Conservation (phyloP, 2,888 invertebrate species). For the Leptinotarsa haldemani region DNA sequence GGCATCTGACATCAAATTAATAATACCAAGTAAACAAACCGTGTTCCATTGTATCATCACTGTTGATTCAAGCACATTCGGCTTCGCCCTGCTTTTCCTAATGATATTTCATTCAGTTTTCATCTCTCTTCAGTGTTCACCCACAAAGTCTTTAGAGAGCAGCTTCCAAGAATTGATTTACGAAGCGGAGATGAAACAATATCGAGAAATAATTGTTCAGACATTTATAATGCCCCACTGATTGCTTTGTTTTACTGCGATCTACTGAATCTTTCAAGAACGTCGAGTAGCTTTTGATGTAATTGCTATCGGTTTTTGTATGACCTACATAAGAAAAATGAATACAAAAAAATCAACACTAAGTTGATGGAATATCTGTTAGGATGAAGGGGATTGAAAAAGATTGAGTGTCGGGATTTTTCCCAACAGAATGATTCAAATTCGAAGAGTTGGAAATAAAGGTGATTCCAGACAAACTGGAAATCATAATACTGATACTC, state of each 20-base stretch:
- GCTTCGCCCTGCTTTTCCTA: not conserved
- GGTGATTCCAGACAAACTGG: no score
- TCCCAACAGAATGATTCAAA: no score
- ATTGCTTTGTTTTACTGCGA: conserved; percentile 6
- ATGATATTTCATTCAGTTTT: conserved; percentile 9
- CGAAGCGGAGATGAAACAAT: conserved; percentile 10
- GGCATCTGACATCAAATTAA: conserved; percentile 16
- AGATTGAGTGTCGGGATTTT: no score
- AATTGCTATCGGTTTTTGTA: not conserved
- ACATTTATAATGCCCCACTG: not conserved
- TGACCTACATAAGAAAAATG: not conserved
- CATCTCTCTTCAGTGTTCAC: not conserved
- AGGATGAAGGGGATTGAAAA: no score
- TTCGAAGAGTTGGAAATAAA: no score
- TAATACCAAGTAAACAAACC: conserved; percentile 7
- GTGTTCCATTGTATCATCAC: not conserved
- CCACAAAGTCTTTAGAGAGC: conserved; percentile 1
- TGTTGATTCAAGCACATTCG: conserved; percentile 4
- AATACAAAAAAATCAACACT: not conserved
- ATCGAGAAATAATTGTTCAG: conserved; percentile 15
- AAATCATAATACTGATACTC: no score
- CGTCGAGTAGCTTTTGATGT: not conserved
- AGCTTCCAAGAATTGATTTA: not conserved
- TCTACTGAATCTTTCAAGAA: not conserved
- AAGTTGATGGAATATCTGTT: not conserved